Percentiles rank a stretch among this genome's conserved stretches.
Conservation (phyloP, 2,797 vertebrate species). For the Sebastes reedi region DNA sequence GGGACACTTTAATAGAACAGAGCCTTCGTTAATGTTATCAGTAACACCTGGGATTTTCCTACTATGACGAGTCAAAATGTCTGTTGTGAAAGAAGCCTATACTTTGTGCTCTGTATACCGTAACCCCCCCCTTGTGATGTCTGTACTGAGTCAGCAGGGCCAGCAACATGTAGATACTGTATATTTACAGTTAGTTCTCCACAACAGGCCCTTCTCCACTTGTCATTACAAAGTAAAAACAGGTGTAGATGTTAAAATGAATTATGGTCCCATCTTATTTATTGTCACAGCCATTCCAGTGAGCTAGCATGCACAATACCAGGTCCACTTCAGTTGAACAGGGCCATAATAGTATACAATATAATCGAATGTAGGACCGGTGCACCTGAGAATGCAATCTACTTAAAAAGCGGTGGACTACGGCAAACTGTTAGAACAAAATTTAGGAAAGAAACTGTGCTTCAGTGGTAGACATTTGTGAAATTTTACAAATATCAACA, state of each 20-base stretch:
- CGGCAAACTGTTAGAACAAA: neutral
- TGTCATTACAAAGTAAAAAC: too few species aligned
- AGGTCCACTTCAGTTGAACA: too few species aligned
- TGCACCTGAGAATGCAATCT: neutral
- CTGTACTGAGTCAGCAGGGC: neutral
- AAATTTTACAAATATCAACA: neutral
- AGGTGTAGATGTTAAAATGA: too few species aligned
- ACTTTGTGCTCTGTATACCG: neutral
- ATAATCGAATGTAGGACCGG: neutral
- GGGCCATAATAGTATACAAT: neutral
- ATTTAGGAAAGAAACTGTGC: neutral
- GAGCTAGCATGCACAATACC: too few species aligned
- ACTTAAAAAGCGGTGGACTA: neutral
- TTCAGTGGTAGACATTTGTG: neutral
- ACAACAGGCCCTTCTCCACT: neutral
- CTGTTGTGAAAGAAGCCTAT: neutral
- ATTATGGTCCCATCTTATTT: too few species aligned
- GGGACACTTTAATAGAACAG: neutral
- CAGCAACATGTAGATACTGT: neutral
- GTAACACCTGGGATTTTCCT: neutral
- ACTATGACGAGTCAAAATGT: neutral
- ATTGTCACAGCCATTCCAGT: too few species aligned
- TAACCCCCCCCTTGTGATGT: neutral
- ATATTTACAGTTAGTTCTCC: neutral
- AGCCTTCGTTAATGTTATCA: neutral